These are phyloP conservation scores for Phaonia tiefii DNA, from an alignment of 2,888 invertebrate genomes.

Conservation along the genomic window DNA sequence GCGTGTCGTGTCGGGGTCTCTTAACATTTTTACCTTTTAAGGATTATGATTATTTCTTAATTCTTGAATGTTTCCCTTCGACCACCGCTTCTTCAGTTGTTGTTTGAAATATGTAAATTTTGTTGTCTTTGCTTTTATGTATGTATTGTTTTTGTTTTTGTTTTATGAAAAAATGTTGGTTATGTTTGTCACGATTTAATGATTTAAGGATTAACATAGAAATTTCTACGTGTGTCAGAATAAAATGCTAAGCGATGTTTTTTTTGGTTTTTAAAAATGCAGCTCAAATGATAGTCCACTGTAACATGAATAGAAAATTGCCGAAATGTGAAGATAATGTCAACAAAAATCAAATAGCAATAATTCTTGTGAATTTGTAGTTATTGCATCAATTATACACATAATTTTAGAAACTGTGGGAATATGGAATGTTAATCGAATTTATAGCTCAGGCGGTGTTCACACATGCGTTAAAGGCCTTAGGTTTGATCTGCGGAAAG, in stretches of 20 bases:
- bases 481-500: too few species aligned
- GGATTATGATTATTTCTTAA: constrained; percentile 37
- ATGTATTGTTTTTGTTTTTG: constrained; percentile 5
- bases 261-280: neutral
- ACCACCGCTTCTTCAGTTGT: neutral
- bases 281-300: neutral
- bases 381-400: too few species aligned
- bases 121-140: constrained; percentile 8
- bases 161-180: constrained; percentile 52
- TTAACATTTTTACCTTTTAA: constrained; percentile 45
- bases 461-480: too few species aligned
- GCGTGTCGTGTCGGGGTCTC: neutral
- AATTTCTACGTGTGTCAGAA: constrained; percentile 66
- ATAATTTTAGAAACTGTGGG: too few species aligned
- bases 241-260: constrained; percentile 17
- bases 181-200: constrained; percentile 68
- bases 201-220: constrained; percentile 69
- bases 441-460: too few species aligned
- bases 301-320: constrained; percentile 43
- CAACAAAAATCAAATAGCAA: too few species aligned
- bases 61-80: too few species aligned
- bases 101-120: constrained; percentile 7
- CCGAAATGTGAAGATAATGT: constrained; percentile 48
- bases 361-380: constrained; percentile 36
- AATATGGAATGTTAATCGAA: too few species aligned